These are phyloP conservation scores for Prionailurus viverrinus DNA, from an alignment of 2,113 vertebrate genomes.

Conservation along the genomic window DNA sequence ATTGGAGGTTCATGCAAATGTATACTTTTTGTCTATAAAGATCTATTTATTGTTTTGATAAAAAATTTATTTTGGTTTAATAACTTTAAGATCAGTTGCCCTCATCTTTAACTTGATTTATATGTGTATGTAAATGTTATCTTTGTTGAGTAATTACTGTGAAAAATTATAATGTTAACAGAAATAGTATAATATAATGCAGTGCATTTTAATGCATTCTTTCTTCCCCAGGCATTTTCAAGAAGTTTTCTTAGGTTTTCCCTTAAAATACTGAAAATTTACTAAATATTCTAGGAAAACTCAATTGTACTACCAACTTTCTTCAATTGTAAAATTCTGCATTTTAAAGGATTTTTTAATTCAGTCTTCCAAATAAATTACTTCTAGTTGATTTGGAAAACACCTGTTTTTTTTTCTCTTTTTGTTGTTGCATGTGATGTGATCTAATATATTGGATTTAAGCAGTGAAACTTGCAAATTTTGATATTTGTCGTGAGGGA, in stretches of 20 bases:
- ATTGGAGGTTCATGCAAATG: slow-evolving; percentile 4
- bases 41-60: slow-evolving; percentile 36
- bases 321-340: slow-evolving; percentile 61
- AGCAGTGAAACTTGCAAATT: slow-evolving; percentile 39
- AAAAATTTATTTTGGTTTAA: slow-evolving; percentile 21
- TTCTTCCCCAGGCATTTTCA: slow-evolving; percentile 29
- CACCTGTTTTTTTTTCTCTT: slow-evolving; percentile 28
- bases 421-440: slow-evolving; percentile 18
- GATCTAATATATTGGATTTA: slow-evolving; percentile 45
- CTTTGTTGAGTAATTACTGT: slow-evolving; percentile 62
- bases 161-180: slow-evolving; percentile 52
- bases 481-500: background rate
- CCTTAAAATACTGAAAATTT: slow-evolving; percentile 57
- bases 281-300: slow-evolving; percentile 48
- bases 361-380: slow-evolving; percentile 66
- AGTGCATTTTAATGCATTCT: slow-evolving; percentile 16
- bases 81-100: slow-evolving; percentile 53
- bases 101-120: slow-evolving; percentile 34
- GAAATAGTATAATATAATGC: slow-evolving; percentile 50
- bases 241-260: slow-evolving; percentile 1
- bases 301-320: background rate
- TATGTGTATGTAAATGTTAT: slow-evolving; percentile 54
- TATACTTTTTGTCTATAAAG: slow-evolving; percentile 59
- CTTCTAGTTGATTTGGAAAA: slow-evolving; percentile 47
- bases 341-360: slow-evolving; percentile 60